Conservation (phyloP, 2,888 invertebrate species). For the Cephalotes varians region DNA sequence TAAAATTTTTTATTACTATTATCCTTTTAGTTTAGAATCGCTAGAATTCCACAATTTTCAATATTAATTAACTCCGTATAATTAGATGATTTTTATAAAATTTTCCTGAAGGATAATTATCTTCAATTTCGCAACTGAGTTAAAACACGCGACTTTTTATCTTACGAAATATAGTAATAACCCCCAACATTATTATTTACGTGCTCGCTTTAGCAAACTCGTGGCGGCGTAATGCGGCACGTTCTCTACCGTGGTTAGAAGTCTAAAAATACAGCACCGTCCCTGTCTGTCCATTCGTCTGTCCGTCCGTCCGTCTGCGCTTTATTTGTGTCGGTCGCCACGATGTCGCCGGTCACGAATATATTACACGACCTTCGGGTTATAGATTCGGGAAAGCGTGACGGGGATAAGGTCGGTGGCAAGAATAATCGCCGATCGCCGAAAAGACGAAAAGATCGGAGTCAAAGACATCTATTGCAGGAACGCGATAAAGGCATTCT, state of each 20-base stretch:
- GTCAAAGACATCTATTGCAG: background rate
- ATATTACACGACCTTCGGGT: slow-evolving; percentile 70
- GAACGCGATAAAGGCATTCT: background rate
- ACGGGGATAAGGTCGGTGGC: slow-evolving; percentile 42
- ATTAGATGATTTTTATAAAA: background rate
- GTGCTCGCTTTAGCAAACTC: slow-evolving; percentile 33
- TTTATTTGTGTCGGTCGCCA: slow-evolving; percentile 79
- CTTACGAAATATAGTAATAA: slow-evolving; percentile 3
- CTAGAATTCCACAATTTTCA: background rate
- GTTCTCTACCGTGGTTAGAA: slow-evolving; percentile 19
- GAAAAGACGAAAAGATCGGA: slow-evolving; percentile 18
- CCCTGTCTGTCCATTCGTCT: slow-evolving; percentile 59
- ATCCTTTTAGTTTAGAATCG: background rate
- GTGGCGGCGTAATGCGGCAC: slow-evolving; percentile 33
- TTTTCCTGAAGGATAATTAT: background rate
- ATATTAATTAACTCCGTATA: background rate
- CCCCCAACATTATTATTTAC: slow-evolving; percentile 36
- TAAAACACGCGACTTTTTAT: background rate
- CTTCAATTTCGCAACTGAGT: background rate
- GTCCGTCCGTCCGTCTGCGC: slow-evolving; percentile 43
- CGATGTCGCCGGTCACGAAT: slow-evolving; percentile 76
- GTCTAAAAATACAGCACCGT: slow-evolving; percentile 61
- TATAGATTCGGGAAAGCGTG: slow-evolving; percentile 51
- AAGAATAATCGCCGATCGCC: slow-evolving; percentile 40
- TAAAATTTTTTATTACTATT: background rate